phyloP scores from a whole-genome alignment of 2,113 vertebrate species.

The Poicephalus gulielmi region DNA sequence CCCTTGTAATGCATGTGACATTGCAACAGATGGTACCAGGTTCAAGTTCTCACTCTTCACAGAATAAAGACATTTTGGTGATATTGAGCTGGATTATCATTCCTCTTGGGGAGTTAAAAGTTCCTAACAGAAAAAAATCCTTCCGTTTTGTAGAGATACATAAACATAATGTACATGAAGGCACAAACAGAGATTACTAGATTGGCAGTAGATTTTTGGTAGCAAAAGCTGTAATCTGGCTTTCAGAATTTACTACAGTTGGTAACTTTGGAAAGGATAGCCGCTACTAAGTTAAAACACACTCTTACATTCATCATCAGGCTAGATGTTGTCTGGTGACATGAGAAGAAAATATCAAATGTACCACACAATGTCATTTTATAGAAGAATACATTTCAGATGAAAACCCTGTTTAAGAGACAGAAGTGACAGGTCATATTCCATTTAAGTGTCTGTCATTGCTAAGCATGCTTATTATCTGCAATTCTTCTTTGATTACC shows the following conservation, averaged over 20 bases:
- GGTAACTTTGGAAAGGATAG: background rate
- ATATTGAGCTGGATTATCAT: background rate
- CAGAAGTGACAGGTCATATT: background rate
- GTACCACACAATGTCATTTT: background rate
- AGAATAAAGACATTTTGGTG: background rate
- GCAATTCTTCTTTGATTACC: background rate
- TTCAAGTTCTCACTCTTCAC: background rate
- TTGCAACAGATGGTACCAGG: background rate
- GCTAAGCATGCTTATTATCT: conserved; percentile 16
- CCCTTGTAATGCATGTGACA: background rate
- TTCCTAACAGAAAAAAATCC: background rate
- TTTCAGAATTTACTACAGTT: background rate
- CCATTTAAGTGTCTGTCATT: background rate
- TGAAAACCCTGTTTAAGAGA: background rate
- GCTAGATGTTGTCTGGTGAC: background rate
- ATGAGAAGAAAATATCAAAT: background rate
- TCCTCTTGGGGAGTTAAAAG: background rate
- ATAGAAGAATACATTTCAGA: background rate
- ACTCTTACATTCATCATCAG: background rate
- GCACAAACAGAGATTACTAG: background rate
- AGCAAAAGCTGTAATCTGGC: background rate
- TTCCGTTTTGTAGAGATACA: background rate
- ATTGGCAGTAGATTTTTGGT: background rate
- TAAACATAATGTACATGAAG: background rate
- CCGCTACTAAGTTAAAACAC: background rate